Percentiles rank a stretch among this genome's conserved stretches.
Evolutionary conservation across 2,888 invertebrate species (phyloP).

Genomic region (Cantharis rustica): DNA sequence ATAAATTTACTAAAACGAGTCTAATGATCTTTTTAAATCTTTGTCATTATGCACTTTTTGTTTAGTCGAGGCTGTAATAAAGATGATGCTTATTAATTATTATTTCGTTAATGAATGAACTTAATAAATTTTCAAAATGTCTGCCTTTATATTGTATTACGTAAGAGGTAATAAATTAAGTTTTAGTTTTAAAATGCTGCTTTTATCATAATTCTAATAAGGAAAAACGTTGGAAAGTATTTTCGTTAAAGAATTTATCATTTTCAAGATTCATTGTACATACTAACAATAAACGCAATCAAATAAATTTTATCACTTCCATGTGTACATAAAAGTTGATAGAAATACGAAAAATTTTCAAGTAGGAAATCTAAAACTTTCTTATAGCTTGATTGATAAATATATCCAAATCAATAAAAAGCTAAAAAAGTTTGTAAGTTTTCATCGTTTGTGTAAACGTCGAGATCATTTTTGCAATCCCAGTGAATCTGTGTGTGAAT

Average conservation of each 20-base stretch:
- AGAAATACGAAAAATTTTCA: slow-evolving; percentile 9
- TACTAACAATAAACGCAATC: background rate
- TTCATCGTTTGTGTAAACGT: slow-evolving; percentile 14
- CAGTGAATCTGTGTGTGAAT: slow-evolving; percentile 20
- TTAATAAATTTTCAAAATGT: background rate
- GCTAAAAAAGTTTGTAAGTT: slow-evolving; percentile 17
- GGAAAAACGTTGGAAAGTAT: background rate
- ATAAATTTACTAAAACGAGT: background rate
- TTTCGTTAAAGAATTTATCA: background rate
- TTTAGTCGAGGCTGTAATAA: background rate
- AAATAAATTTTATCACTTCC: background rate
- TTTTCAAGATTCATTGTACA: background rate
- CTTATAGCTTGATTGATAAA: slow-evolving; percentile 31
- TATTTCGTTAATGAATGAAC: background rate
- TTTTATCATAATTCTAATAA: background rate
- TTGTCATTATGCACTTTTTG: background rate
- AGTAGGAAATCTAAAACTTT: slow-evolving; percentile 1
- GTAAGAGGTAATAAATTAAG: background rate
- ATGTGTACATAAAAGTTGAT: background rate
- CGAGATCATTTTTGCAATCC: slow-evolving; percentile 25
- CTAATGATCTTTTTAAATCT: background rate
- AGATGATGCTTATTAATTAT: background rate
- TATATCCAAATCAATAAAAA: slow-evolving; percentile 23
- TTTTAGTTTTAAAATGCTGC: background rate
- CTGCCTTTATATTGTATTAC: background rate